phyloP scores from a whole-genome alignment of 2,888 invertebrate species.

The Volucella bombylans region DNA sequence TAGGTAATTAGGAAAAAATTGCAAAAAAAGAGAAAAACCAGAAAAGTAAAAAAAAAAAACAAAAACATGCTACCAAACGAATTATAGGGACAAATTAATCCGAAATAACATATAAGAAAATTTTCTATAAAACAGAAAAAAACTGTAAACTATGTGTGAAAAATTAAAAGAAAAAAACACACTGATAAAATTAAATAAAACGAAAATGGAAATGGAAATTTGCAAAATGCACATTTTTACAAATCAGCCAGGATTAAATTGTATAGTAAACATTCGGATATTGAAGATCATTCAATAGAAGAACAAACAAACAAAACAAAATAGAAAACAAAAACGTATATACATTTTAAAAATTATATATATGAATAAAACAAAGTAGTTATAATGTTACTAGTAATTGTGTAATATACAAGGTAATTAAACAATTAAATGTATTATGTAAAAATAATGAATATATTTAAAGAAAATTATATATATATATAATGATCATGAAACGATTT shows the following conservation, averaged over 20 bases:
- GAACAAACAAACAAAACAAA: conserved; percentile 39
- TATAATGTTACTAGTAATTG: conserved; percentile 68
- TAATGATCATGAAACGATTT: conserved; percentile 69
- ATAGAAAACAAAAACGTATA: conserved; percentile 42
- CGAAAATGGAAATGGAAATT: conserved; percentile 64
- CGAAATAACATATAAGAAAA: conserved; percentile 12
- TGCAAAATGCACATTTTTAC: conserved; percentile 77
- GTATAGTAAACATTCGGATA: conserved; percentile 42
- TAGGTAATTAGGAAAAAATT: conserved; percentile 69
- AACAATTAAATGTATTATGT: conserved; percentile 71
- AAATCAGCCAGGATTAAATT: conserved; percentile 53
- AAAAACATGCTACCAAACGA: conserved; percentile 49
- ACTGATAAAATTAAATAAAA: conserved; percentile 48
- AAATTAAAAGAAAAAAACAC: conserved; percentile 5
- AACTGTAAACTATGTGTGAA: conserved; percentile 41
- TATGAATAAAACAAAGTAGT: conserved; percentile 59
- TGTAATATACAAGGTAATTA: conserved; percentile 70
- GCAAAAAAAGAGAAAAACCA: not conserved
- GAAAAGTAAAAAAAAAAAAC: conserved; percentile 12
- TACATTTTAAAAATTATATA: conserved; percentile 74
- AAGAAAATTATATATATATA: conserved; percentile 73
- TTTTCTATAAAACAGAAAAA: conserved; percentile 31
- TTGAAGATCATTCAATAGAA: conserved; percentile 35
- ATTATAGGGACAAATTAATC: conserved; percentile 40
- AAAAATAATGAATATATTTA: conserved; percentile 69